A percentile compares a stretch with the other conserved stretches of the same genome.
Evolutionary conservation across 2,113 vertebrate species (phyloP).

Genomic region (Corythornis madagascariensis): DNA sequence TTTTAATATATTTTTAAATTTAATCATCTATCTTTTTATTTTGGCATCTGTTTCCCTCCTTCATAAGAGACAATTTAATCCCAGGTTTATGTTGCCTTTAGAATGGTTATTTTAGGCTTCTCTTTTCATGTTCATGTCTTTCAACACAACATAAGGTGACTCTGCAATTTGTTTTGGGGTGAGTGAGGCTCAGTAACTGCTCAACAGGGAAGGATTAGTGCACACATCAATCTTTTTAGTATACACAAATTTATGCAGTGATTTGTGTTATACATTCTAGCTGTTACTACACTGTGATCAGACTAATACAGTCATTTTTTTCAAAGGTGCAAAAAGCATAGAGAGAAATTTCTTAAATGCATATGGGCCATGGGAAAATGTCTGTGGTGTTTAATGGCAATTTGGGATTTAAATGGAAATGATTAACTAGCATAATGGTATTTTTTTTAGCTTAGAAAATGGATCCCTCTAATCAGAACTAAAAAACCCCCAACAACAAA

Average conservation of each 20-base stretch:
- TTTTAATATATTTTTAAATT: background rate
- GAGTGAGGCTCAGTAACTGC: slow-evolving; percentile 7
- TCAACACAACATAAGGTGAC: background rate
- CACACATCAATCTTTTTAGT: background rate
- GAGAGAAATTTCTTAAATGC: background rate
- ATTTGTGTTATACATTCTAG: background rate
- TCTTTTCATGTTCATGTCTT: background rate
- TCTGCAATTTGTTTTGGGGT: slow-evolving; percentile 13
- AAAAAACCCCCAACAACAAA: background rate
- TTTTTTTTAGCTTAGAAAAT: background rate
- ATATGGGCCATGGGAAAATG: background rate
- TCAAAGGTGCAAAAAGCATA: background rate
- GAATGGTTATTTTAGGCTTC: slow-evolving; percentile 34
- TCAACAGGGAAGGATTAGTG: background rate
- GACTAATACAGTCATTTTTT: background rate
- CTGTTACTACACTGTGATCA: background rate
- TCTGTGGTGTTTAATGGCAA: background rate
- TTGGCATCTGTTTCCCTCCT: background rate
- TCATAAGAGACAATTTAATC: background rate
- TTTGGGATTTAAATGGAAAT: background rate
- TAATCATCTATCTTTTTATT: background rate
- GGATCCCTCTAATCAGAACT: background rate
- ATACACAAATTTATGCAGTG: background rate
- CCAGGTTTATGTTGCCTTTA: background rate
- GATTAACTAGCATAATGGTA: background rate